A percentile compares a stretch with the other conserved stretches of the same genome.
These are phyloP conservation scores for Pogonocherus hispidulus DNA, from an alignment of 2,888 invertebrate species.

Conservation along the genomic window DNA sequence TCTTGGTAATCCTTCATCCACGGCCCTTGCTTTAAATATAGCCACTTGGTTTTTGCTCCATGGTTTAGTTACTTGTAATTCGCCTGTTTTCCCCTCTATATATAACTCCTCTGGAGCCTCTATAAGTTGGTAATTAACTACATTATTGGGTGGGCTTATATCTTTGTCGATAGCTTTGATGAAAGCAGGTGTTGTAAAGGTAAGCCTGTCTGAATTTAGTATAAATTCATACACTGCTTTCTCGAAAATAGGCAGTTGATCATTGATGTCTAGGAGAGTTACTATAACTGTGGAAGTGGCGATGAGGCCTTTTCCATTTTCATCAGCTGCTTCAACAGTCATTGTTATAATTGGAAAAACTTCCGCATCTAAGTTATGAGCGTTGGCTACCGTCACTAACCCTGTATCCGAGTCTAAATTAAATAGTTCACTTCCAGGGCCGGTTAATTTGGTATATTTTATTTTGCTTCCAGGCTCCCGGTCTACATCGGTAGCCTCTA, in stretches of 20 bases:
- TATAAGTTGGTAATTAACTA: constrained; percentile 86
- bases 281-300: constrained; percentile 82
- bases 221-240: constrained; percentile 85
- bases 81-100: constrained; percentile 82
- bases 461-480: constrained; percentile 80
- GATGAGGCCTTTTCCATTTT: constrained; percentile 84
- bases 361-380: constrained; percentile 87
- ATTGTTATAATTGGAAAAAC: constrained; percentile 82
- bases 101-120: constrained; percentile 81
- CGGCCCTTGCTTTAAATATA: constrained; percentile 82
- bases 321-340: constrained; percentile 89
- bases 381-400: constrained; percentile 82
- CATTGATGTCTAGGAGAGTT: constrained; percentile 75
- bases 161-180: constrained; percentile 89
- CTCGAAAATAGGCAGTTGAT: constrained; percentile 81
- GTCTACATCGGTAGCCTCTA: constrained; percentile 87
- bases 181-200: constrained; percentile 79
- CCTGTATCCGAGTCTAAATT: constrained; percentile 84
- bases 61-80: constrained; percentile 75
- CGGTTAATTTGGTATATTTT: constrained; percentile 53
- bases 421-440: constrained; percentile 82
- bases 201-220: constrained; percentile 79
- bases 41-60: constrained; percentile 68
- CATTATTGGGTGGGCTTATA: constrained; percentile 87
- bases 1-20: constrained; percentile 88